phyloP scores from a whole-genome alignment of 2,113 vertebrate species.

The Micronycteris hirsuta region DNA sequence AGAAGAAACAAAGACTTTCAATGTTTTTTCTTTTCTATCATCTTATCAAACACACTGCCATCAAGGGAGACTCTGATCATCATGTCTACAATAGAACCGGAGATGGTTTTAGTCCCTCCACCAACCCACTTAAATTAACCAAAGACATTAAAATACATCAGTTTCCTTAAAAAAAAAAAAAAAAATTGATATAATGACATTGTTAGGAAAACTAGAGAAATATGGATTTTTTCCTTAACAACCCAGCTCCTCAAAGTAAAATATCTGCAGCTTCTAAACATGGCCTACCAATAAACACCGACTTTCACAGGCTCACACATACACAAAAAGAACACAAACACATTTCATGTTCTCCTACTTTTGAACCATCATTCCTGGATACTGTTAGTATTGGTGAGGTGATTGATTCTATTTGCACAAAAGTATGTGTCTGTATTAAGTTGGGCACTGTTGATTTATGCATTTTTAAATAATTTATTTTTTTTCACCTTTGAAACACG shows the following conservation, averaged over 20 bases:
- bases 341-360: background rate
- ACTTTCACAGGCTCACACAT: background rate
- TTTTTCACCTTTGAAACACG: background rate
- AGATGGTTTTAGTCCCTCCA: background rate
- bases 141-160: background rate
- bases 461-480: background rate
- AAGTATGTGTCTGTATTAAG: background rate
- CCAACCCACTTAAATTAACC: background rate
- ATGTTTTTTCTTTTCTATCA: background rate
- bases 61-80: background rate
- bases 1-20: background rate
- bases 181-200: background rate
- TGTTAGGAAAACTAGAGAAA: background rate
- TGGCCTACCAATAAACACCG: background rate
- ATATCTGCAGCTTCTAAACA: background rate
- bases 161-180: background rate
- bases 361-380: background rate
- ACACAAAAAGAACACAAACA: background rate
- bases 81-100: background rate
- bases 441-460: background rate
- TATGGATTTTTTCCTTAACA: background rate
- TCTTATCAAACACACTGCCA: background rate
- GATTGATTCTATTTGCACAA: background rate
- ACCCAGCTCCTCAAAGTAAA: background rate
- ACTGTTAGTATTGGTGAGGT: background rate